Evolutionary conservation across 1,140 invertebrate genomes (phyloP), one percentile per base, ranked within the genome.

Genomic region (Drosophila tropicalis): DNA sequence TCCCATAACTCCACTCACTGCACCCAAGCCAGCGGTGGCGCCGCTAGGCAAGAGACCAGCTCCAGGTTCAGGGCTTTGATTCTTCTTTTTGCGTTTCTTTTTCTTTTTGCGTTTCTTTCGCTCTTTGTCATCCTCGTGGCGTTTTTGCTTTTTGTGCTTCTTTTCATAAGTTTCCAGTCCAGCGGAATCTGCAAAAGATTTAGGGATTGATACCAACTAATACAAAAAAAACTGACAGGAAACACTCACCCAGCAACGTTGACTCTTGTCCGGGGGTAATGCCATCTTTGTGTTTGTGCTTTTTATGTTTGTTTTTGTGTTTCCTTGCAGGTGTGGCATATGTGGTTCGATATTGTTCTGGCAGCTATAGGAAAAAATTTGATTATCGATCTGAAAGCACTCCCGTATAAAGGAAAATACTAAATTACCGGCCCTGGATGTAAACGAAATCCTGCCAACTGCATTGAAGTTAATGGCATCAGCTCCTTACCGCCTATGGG

Each of bases 401-500:
- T 44, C 3, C 2, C 12, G 15, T 7, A n/a, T 1, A 61, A 47
- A 19, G 3, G 13, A 25, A 15, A 15, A 13, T 39, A 2, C 7
- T 10, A 0, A 57, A 15, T 57, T 95, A 97, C 96, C 12, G 98
- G 97, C 58, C 98, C 98, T 65, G 98, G 97, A 94, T 99, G 98
- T 70, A 99, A 94, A 72, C 98, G 94, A 92, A 99, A 99, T 32
- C 98, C 98, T 81, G 97, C 95, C 67, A 99, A 93, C 92, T 98
- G 97, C 64, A 97, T 95, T 92, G 96, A 96, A 17, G 96, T 97
- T 55, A 99, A 92, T 54, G 97, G 96, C 68, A 97, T 92, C 66
- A 99, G 93, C 92, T 99, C 98, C 92, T 99, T 99, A 1, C 97
- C 98, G 60, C 96, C 96, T 77, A 99, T 98, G 6, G 98, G 98